Conservation (phyloP, 2,888 invertebrate genomes). For the Papilio protenor region DNA sequence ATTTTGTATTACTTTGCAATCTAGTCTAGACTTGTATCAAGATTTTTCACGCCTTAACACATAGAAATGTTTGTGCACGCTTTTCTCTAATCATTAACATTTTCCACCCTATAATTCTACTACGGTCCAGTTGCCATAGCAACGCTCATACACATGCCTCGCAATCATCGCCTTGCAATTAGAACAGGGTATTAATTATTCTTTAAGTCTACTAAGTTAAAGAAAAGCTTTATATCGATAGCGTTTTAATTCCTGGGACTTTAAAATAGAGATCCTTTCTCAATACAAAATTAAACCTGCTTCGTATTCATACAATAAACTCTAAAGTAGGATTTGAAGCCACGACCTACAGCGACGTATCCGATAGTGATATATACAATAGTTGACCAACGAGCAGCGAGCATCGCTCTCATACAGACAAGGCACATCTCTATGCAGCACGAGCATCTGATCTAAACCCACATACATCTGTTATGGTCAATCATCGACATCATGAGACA, state of each 20-base stretch:
- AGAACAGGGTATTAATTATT: constrained; percentile 1
- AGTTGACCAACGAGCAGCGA: neutral
- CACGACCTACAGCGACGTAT: constrained; percentile 18
- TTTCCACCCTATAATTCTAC: constrained; percentile 44
- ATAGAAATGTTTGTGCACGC: neutral
- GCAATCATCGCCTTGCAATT: constrained; percentile 33
- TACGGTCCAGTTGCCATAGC: constrained; percentile 57
- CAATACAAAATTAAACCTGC: constrained; percentile 29
- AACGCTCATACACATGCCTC: constrained; percentile 44
- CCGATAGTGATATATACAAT: constrained; percentile 9
- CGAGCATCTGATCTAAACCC: constrained; percentile 24
- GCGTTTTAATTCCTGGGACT: neutral
- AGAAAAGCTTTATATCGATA: neutral
- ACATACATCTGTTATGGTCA: constrained; percentile 13
- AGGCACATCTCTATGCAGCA: constrained; percentile 35
- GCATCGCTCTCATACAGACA: constrained; percentile 2
- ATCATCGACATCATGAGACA: neutral
- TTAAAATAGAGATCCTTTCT: neutral
- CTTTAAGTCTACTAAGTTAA: neutral
- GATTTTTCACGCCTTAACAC: constrained; percentile 15
- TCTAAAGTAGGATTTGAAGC: constrained; percentile 33
- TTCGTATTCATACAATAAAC: constrained; percentile 4
- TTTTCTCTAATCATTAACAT: constrained; percentile 37
- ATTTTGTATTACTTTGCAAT: constrained; percentile 13
- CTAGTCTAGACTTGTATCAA: constrained; percentile 13